Base-by-base conservation (phyloP, 2,797 vertebrate genomes). In the Sebastes wilsoni region DNA sequence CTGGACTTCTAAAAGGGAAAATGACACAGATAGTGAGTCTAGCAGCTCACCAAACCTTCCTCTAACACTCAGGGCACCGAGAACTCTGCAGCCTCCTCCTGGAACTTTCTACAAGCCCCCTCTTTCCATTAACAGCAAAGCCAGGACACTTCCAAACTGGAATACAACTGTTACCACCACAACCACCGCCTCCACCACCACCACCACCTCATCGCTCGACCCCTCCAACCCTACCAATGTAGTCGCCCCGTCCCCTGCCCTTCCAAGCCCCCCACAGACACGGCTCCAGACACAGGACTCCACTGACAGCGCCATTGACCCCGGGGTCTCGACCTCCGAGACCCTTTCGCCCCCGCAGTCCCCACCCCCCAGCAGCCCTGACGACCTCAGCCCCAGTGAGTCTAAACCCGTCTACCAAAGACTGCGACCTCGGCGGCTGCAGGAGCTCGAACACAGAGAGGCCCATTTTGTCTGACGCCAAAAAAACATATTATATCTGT, bases 51-150 rank as follows among this genome's bases (percentile, higher is more conserved):
- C 92, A 55, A 88, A 89, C 36, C 69, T 85, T 3, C 89, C 92
- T 0, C 83, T 96, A 16, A 88, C 89, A 0, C 95, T 97, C 88
- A 95, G 97, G 92, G 94, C 95, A 0, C 97, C 97, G 2, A 95
- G 98, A 83, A 96, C 97, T 80, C 94, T 99, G 86, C 97, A 99
- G 28, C 98, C 98, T 5, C 97, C 97, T 0, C 96, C 97, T 7
- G 98, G 96, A 87, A 99, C 98, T 0, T 99, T 99, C 94, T 99
- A 99, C 89, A 97, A 96, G 77, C 98, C 98, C 20, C 97, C 97
- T 0, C 56, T 95, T 36, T 96, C 96, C 28, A 58, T 84, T 12
- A 93, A 80, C 75, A 87, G 73, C 83, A 93, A 92, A 75, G 76
- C 89, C 0, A 96, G 94, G 87, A 95, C 92, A 4, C 88, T 88